Evolutionary conservation across 2,888 invertebrate genomes (phyloP).

Genomic region (Nomada ferruginata): DNA sequence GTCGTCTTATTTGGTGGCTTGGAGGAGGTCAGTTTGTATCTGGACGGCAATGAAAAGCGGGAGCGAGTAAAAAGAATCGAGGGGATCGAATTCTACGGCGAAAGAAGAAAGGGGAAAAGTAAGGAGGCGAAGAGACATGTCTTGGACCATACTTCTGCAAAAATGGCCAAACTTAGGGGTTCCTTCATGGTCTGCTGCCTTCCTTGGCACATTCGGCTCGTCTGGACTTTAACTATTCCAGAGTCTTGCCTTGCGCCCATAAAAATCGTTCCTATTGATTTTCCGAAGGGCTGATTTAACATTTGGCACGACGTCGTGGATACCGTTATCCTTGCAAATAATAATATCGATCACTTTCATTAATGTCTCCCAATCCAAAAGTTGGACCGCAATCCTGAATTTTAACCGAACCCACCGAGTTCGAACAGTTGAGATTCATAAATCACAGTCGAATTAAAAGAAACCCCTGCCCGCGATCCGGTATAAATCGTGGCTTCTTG

Average conservation of each 20-base stretch:
- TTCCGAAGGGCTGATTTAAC: conserved; percentile 33
- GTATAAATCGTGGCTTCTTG: conserved; percentile 47
- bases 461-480: background rate
- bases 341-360: background rate
- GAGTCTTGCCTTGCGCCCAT: conserved; percentile 19
- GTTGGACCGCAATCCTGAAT: background rate
- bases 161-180: conserved; percentile 43
- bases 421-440: conserved; percentile 1
- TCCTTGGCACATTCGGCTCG: conserved; percentile 52
- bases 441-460: conserved; percentile 42
- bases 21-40: background rate
- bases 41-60: background rate
- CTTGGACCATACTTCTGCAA: conserved; percentile 27
- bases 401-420: background rate
- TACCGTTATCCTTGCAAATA: conserved; percentile 7
- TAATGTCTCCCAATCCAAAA: background rate
- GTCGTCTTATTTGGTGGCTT: background rate
- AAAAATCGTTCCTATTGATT: conserved; percentile 43
- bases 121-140: background rate
- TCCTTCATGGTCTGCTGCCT: conserved; percentile 50
- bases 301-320: conserved; percentile 41
- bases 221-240: conserved; percentile 45
- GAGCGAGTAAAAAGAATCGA: background rate
- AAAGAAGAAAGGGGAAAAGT: background rate
- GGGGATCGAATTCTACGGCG: background rate